Evolutionary conservation across 2,888 invertebrate species (phyloP).

Genomic region (Eilema sororculum): DNA sequence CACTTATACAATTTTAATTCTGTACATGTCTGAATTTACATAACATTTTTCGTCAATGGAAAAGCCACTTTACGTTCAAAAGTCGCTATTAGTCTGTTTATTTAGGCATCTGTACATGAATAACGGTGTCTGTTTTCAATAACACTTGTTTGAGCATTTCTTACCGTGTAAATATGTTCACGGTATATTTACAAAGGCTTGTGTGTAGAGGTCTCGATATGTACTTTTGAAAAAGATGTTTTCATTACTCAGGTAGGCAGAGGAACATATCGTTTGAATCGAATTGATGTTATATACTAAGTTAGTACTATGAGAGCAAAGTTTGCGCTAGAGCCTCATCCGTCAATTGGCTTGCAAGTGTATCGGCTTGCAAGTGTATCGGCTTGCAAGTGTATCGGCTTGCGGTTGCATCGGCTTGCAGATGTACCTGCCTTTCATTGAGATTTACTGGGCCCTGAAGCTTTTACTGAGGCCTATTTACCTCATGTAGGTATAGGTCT

Average conservation of each 20-base stretch:
- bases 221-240: not conserved
- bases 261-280: not conserved
- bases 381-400: too few species aligned
- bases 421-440: not conserved
- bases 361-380: too few species aligned
- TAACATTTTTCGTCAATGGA: not conserved
- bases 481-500: too few species aligned
- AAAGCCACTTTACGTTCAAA: not conserved
- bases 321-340: too few species aligned
- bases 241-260: not conserved
- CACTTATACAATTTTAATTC: too few species aligned
- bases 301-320: not conserved
- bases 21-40: not conserved
- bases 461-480: too few species aligned
- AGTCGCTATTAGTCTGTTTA: not conserved
- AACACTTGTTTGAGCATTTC: not conserved
- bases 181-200: constrained; percentile 9
- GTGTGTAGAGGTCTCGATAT: not conserved
- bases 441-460: not conserved
- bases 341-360: too few species aligned
- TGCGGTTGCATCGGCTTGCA: not conserved
- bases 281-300: not conserved
- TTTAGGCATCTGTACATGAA: constrained; percentile 6
- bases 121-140: constrained; percentile 10
- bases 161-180: constrained; percentile 4